These are phyloP conservation scores for Liparis tanakae DNA, from an alignment of 2,797 vertebrate species.

Conservation along the genomic window DNA sequence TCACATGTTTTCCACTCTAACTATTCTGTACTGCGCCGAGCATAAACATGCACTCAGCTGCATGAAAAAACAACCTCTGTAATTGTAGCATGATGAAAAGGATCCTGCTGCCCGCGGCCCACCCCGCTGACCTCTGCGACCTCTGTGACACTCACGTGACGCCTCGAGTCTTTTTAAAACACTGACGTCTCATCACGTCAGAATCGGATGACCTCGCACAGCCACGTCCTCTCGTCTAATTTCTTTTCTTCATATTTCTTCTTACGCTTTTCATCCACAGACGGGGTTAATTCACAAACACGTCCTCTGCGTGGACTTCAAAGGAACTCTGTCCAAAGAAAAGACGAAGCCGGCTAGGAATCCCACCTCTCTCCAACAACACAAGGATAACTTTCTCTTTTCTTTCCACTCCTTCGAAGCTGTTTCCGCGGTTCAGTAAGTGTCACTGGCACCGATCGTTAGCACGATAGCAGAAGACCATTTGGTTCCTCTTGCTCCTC, in stretches of 20 bases:
- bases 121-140: background rate
- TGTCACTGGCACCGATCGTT: conserved; percentile 48
- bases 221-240: background rate
- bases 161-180: background rate
- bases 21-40: background rate
- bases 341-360: background rate
- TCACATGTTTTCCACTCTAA: background rate
- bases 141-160: conserved; percentile 35
- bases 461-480: conserved; percentile 42
- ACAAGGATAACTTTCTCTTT: conserved; percentile 43
- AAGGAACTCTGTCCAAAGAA: conserved; percentile 28
- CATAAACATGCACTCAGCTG: conserved; percentile 9
- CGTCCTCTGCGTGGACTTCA: conserved; percentile 16
- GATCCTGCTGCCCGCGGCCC: background rate
- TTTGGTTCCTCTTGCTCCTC: conserved; percentile 54
- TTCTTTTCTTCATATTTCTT: background rate
- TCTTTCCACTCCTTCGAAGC: conserved; percentile 49
- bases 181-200: background rate
- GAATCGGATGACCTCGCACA: background rate
- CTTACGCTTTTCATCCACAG: background rate
- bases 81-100: conserved; percentile 13
- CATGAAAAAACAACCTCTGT: background rate
- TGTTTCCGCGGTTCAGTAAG: conserved; percentile 2
- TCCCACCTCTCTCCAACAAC: conserved; percentile 28
- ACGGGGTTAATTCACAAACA: conserved; percentile 38